Conservation (phyloP, 2,113 vertebrate genomes). For the Scalopus aquaticus region DNA sequence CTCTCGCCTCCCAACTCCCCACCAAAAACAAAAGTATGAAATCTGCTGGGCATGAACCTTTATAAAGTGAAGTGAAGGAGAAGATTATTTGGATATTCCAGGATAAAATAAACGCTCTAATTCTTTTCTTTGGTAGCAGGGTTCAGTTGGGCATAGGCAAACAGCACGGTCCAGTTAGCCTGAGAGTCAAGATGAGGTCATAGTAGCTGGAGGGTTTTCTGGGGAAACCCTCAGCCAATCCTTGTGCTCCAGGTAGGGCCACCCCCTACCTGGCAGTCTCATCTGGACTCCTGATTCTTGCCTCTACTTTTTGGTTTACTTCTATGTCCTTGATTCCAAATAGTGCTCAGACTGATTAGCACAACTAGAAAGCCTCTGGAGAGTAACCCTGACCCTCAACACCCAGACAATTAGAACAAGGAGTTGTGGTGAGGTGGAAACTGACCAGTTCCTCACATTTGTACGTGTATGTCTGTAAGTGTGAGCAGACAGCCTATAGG, state of each 20-base stretch:
- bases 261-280: not conserved
- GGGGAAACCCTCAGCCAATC: not conserved
- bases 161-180: not conserved
- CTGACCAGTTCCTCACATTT: fast-evolving
- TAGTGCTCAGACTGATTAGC: not conserved
- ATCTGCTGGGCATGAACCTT: not conserved
- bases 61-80: not conserved
- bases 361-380: not conserved
- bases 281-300: too few species aligned
- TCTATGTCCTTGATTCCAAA: not conserved
- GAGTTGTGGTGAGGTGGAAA: not conserved
- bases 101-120: not conserved
- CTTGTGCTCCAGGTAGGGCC: not conserved
- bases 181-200: not conserved
- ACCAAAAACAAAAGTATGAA: not conserved
- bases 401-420: not conserved
- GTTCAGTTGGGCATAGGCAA: not conserved
- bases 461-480: too few species aligned
- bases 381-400: not conserved
- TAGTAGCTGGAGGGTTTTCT: fast-evolving
- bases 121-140: not conserved
- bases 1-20: not conserved
- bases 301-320: not conserved
- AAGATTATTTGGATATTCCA: not conserved
- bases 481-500: not conserved